These are phyloP conservation scores for Peromyscus polionotus DNA, from an alignment of 2,113 vertebrate genomes.

Conservation along the genomic window DNA sequence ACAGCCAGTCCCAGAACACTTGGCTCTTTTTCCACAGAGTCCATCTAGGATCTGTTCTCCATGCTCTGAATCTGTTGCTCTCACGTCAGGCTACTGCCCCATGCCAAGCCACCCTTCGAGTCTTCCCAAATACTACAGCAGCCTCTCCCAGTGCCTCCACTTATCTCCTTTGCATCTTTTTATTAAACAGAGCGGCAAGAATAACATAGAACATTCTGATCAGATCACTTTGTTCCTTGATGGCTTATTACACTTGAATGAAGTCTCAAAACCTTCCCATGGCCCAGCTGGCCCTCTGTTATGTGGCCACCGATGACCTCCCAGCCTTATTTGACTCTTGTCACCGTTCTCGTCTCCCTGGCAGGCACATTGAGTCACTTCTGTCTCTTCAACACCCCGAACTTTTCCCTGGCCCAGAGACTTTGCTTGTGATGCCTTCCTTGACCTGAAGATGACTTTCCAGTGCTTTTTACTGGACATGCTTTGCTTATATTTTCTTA, in stretches of 20 bases:
- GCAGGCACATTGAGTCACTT: neutral
- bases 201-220: constrained; percentile 16
- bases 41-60: neutral
- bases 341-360: neutral
- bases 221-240: constrained; percentile 3
- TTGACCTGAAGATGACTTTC: neutral
- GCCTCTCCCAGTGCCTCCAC: neutral
- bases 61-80: neutral
- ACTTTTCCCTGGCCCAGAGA: neutral
- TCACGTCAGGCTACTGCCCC: neutral
- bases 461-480: neutral
- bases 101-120: neutral
- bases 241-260: constrained; percentile 33
- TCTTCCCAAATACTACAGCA: neutral
- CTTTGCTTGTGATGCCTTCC: constrained; percentile 4
- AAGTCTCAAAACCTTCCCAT: neutral
- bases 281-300: neutral
- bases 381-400: neutral
- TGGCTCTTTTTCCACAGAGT: neutral
- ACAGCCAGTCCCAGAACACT: neutral
- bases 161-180: constrained; percentile 31
- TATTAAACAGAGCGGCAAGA: constrained; percentile 22
- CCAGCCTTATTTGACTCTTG: neutral
- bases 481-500: constrained; percentile 22
- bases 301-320: neutral